Evolutionary conservation across 2,113 vertebrate genomes (phyloP).

Genomic region (Dinomys branickii): DNA sequence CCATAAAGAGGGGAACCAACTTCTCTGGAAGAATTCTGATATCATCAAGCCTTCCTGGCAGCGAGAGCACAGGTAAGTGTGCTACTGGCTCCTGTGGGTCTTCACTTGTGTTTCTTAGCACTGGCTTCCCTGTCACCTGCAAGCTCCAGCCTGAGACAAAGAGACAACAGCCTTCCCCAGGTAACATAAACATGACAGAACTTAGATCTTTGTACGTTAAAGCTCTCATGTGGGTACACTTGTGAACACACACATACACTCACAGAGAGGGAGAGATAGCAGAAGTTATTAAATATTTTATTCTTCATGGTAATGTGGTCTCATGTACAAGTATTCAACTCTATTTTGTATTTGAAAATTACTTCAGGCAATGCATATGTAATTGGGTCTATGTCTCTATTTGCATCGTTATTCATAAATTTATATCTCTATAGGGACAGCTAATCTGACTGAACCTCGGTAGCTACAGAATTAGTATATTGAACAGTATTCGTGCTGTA

Average conservation of each 20-base stretch:
- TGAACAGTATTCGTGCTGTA: neutral
- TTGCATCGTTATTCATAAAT: neutral
- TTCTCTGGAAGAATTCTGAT: neutral
- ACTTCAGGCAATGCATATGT: neutral
- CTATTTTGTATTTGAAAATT: neutral
- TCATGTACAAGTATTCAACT: neutral
- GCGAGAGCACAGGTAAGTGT: neutral
- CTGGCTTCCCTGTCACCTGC: neutral
- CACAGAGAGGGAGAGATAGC: neutral
- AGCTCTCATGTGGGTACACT: neutral
- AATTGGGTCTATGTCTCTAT: neutral
- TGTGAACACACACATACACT: neutral
- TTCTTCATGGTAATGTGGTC: too few species aligned
- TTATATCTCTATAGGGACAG: neutral
- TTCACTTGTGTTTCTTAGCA: neutral
- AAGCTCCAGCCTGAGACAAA: neutral
- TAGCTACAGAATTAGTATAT: neutral
- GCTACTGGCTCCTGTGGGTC: neutral
- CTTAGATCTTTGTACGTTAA: neutral
- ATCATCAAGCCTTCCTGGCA: neutral
- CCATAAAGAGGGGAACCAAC: too few species aligned
- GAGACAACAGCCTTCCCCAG: neutral
- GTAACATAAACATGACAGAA: neutral
- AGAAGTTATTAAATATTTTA: neutral
- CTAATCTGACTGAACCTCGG: neutral